Percentiles rank a stretch among this genome's conserved stretches.
phyloP scores from a whole-genome alignment of 1,140 invertebrate species.

The Homarus americanus region DNA sequence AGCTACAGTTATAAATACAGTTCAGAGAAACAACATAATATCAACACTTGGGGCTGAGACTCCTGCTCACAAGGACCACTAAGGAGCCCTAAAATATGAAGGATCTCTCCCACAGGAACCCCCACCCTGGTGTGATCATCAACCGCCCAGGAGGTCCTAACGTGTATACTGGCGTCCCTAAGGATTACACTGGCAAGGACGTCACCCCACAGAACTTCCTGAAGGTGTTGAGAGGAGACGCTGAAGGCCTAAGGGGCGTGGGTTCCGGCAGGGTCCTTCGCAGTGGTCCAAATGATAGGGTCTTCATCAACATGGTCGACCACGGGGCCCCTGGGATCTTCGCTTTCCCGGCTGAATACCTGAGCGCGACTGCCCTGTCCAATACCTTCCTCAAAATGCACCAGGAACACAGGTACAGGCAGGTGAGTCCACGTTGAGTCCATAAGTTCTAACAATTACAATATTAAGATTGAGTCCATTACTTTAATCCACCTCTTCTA shows the following conservation, averaged over 20 bases:
- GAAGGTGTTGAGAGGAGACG: slow-evolving; percentile 81
- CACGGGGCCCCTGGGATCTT: slow-evolving; percentile 83
- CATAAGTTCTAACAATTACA: too few relatives aligned
- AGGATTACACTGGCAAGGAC: slow-evolving; percentile 81
- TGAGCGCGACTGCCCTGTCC: slow-evolving; percentile 76
- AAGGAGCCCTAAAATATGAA: too few relatives aligned
- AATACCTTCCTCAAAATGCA: slow-evolving; percentile 80
- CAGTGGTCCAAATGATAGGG: slow-evolving; percentile 81
- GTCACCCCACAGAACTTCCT: slow-evolving; percentile 82
- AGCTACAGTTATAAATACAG: background rate
- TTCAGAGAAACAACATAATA: background rate
- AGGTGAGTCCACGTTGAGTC: slow-evolving; percentile 75
- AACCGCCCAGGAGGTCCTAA: slow-evolving; percentile 82
- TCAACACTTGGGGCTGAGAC: background rate
- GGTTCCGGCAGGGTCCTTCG: slow-evolving; percentile 81
- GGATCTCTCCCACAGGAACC: slow-evolving; percentile 79
- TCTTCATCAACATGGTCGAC: slow-evolving; percentile 85
- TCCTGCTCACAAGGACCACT: too few relatives aligned
- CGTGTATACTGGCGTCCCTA: slow-evolving; percentile 82
- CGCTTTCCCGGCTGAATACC: slow-evolving; percentile 80
- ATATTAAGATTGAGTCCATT: too few relatives aligned
- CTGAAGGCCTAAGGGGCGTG: slow-evolving; percentile 76
- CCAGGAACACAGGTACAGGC: slow-evolving; percentile 79
- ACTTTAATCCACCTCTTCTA: too few relatives aligned
- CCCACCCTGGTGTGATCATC: slow-evolving; percentile 81